Base-by-base conservation (phyloP, 2,797 vertebrate species). In the Neosilurus mollespiculum region DNA sequence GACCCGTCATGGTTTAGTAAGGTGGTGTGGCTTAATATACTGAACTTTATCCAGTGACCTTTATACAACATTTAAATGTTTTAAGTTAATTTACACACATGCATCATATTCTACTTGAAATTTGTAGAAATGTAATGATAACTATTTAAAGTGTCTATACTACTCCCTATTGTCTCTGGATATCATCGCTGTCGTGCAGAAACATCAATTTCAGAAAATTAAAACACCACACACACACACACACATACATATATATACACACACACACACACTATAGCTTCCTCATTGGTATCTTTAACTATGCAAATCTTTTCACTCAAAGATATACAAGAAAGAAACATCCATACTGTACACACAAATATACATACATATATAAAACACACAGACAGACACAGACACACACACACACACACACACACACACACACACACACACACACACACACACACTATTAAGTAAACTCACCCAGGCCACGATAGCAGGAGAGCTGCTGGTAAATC, bases 401-500 rank as follows among this genome's bases (percentile, higher is more conserved):
- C 37, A 43, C 37, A 43, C 37, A 43, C 43, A 43, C 43, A 43
- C 43, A 69, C 37, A 66, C 9, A 20, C 65, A 9, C 1, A 43
- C 43, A 43, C 43, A 43, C 43, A 69, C 37, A 66, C 9, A 20
- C 65, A 9, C 1, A 43, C 37, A 43, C 43, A 43, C 43, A 43
- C 43, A 69, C 37, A 66, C 9, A 20, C 65, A 9, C 1, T 43
- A 8, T 43, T 43, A 43, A 43, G 43, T 43, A 18, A 34, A 53
- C 94, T 90, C 90, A 99, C 97, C 96, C n/a, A 99, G 94, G 89
- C 98, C 97, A 88, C 97, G 93, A 87, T 98, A 96, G 84, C 96
- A 91, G 78, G 96, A 96, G 75, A 96, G 94, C 86, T 99, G 97
- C 93, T 98, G 97, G 91, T 98, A 99, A 91, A 99, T 98, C 93